phyloP scores from a whole-genome alignment of 30 jellyfish, hydroid and myxozoan genomes.

The Morbakka virulenta region DNA sequence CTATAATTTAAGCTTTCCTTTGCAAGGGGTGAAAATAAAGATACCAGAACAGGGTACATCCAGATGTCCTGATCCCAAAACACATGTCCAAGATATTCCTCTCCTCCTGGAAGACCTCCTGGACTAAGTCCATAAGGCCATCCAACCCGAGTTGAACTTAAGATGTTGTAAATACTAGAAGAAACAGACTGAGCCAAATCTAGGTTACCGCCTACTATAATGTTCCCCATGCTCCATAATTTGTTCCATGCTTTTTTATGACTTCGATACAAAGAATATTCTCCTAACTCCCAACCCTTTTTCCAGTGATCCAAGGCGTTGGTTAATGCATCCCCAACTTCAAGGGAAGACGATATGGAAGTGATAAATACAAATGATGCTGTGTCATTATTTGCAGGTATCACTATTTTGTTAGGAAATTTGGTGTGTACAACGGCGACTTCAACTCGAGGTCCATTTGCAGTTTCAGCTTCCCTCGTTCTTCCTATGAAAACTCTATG shows the following conservation, averaged over 20 bases:
- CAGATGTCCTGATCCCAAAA: constrained; percentile 78
- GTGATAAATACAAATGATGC: constrained; percentile 20
- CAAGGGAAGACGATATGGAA: constrained; percentile 24
- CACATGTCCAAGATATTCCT: constrained; percentile 64
- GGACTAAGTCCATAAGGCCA: constrained; percentile 70
- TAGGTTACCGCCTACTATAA: constrained; percentile 21
- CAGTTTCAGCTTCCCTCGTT: constrained; percentile 35
- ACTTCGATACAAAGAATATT: neutral
- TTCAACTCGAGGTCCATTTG: neutral
- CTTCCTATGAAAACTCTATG: constrained; percentile 7
- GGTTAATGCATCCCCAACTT: neutral
- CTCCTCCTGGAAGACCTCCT: constrained; percentile 55
- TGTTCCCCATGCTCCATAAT: constrained; percentile 27
- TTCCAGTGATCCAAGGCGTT: constrained; percentile 28
- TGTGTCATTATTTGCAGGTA: neutral
- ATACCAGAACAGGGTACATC: constrained; percentile 57
- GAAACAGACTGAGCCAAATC: constrained; percentile 22
- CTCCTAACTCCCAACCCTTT: neutral
- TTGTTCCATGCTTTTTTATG: constrained; percentile 29
- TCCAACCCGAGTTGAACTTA: constrained; percentile 49
- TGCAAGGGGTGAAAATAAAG: constrained; percentile 30
- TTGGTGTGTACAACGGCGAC: constrained; percentile 38
- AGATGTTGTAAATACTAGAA: constrained; percentile 32
- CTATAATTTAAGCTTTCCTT: constrained; percentile 34
- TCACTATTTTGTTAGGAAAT: constrained; percentile 1